These are phyloP conservation scores for Periophthalmus modestus DNA, from an alignment of 2,113 vertebrate genomes.

Conservation along the genomic window DNA sequence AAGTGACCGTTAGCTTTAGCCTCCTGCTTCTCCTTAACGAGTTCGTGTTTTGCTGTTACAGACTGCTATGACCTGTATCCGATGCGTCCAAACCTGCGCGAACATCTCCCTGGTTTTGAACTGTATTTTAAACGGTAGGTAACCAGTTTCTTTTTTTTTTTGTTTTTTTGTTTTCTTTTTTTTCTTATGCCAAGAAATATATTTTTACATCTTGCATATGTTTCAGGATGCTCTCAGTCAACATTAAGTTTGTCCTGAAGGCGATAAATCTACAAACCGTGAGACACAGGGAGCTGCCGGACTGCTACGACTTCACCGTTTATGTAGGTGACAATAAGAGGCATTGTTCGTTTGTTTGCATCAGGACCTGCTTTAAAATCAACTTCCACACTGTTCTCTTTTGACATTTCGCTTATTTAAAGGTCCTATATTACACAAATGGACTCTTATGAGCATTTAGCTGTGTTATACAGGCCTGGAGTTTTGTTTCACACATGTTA, in stretches of 20 bases:
- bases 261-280: slow-evolving; percentile 95
- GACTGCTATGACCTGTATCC: slow-evolving; percentile 87
- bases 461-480: no score
- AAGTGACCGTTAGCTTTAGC: no score
- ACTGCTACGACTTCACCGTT: slow-evolving; percentile 92
- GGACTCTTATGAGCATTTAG: no score
- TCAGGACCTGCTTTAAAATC: no score
- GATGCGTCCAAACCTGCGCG: slow-evolving; percentile 21
- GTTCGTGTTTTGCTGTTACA: slow-evolving; percentile 45
- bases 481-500: no score
- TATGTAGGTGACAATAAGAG: slow-evolving; percentile 64
- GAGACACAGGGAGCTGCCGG: slow-evolving; percentile 89
- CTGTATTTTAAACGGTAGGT: slow-evolving; percentile 90
- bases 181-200: no score
- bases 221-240: slow-evolving; percentile 84
- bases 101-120: slow-evolving; percentile 75
- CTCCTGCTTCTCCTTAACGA: background rate
- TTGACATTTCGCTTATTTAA: background rate
- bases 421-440: no score
- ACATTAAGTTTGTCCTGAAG: slow-evolving; percentile 87
- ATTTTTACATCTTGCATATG: background rate
- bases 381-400: no score
- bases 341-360: background rate
- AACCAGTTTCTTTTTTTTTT: no score
- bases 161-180: no score